phyloP scores from a whole-genome alignment of 2,888 invertebrate genomes.

The Drosophila peninsularis region DNA sequence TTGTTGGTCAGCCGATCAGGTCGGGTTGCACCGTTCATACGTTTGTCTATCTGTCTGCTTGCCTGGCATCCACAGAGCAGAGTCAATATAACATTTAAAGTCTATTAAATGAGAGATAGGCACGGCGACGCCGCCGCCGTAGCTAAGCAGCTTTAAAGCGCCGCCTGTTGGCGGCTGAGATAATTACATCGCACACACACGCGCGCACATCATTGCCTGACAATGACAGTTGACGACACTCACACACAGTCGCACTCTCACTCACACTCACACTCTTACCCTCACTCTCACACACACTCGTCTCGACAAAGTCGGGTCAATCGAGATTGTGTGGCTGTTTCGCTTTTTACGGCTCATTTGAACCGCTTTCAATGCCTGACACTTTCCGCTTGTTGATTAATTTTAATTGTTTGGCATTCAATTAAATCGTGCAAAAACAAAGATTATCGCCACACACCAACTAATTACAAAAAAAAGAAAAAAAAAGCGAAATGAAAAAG shows the following conservation, averaged over 20 bases:
- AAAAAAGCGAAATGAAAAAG: background rate
- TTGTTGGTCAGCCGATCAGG: no score
- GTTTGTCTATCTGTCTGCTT: no score
- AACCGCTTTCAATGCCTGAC: slow-evolving; percentile 40
- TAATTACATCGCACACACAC: slow-evolving; percentile 46
- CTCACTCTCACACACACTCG: background rate
- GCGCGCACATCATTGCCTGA: slow-evolving; percentile 27
- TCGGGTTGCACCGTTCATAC: no score
- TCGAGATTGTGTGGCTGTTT: slow-evolving; percentile 18
- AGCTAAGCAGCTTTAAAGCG: slow-evolving; percentile 61
- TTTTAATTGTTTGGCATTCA: slow-evolving; percentile 54
- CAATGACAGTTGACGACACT: slow-evolving; percentile 26
- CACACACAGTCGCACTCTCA: background rate
- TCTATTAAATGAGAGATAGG: slow-evolving; percentile 52
- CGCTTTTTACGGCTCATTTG: slow-evolving; percentile 60
- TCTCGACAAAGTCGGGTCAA: slow-evolving; percentile 24
- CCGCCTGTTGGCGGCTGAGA: slow-evolving; percentile 32
- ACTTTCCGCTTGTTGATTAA: slow-evolving; percentile 32
- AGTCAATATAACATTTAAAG: slow-evolving; percentile 65
- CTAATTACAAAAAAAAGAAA: slow-evolving; percentile 28
- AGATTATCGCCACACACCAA: slow-evolving; percentile 38
- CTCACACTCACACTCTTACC: background rate
- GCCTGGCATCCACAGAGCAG: no score
- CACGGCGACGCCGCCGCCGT: slow-evolving; percentile 51
- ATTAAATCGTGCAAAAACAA: slow-evolving; percentile 40